Conservation (phyloP, 2,113 vertebrate species). For the Melospiza melodia region DNA sequence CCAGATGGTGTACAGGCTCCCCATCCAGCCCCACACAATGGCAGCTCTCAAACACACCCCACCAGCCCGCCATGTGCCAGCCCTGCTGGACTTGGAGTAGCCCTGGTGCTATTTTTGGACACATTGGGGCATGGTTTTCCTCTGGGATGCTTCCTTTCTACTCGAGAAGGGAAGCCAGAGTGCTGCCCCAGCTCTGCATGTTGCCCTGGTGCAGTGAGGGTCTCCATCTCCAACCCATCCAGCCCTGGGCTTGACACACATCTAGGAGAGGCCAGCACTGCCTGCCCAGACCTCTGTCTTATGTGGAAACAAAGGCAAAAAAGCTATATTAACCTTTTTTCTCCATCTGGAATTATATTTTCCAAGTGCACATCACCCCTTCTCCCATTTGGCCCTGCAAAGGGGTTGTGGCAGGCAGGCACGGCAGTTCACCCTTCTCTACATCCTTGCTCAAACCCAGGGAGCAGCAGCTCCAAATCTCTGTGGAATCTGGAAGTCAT, state of each 20-base stretch:
- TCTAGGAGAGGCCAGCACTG: not conserved
- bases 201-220: accelerated
- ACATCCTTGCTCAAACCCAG: not conserved
- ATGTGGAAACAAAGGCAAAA: not conserved
- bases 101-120: not conserved
- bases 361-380: accelerated
- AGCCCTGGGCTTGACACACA: not conserved
- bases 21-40: not conserved
- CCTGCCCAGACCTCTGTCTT: not conserved
- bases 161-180: not conserved
- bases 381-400: accelerated
- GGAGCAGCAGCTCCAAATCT: not conserved
- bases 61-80: accelerated
- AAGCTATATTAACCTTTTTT: not conserved
- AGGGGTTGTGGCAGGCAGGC: not conserved
- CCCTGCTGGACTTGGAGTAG: not conserved
- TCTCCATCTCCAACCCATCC: not conserved
- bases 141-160: not conserved
- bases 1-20: accelerated
- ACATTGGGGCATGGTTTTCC: accelerated
- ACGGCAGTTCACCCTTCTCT: not conserved
- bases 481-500: not conserved
- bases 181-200: accelerated
- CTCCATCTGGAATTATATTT: not conserved
- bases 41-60: not conserved